Evolutionary conservation across 2,797 vertebrate genomes (phyloP).

Genomic region (Philypnodon macrostomus): DNA sequence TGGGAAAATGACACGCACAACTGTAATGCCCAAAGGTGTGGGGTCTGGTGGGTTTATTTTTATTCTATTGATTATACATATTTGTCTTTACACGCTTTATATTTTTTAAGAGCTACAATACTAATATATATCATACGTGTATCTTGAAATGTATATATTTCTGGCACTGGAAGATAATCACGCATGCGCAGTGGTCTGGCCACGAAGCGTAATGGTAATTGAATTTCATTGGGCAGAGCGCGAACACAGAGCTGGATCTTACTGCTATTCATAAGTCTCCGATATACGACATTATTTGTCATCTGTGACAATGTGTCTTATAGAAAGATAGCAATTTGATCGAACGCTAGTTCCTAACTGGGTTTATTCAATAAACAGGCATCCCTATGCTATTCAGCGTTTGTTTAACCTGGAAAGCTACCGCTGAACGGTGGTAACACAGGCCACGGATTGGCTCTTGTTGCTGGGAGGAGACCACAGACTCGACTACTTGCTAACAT

Average conservation of each 20-base stretch:
- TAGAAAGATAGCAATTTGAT: conserved; percentile 21
- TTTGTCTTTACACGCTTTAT: no score
- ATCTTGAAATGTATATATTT: no score
- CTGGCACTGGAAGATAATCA: conserved; percentile 44
- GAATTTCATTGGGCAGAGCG: conserved; percentile 55
- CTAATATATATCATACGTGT: no score
- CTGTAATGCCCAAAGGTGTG: no score
- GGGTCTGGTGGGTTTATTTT: no score
- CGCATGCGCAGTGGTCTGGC: conserved; percentile 58
- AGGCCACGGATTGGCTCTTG: conserved; percentile 63
- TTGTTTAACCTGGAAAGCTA: conserved; percentile 19
- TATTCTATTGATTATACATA: no score
- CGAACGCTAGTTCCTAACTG: background rate
- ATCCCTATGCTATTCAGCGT: background rate
- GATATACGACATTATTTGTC: background rate
- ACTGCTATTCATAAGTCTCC: background rate
- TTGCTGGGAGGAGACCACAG: conserved; percentile 73
- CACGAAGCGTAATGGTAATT: conserved; percentile 37
- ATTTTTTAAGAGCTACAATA: no score
- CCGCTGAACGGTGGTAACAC: conserved; percentile 54
- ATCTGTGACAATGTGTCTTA: conserved; percentile 26
- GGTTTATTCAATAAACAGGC: conserved; percentile 2
- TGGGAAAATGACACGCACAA: no score
- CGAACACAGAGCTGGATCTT: conserved; percentile 35
- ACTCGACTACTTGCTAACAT: conserved; percentile 53